Conservation (phyloP, 1,140 invertebrate genomes). For the Tetramorium alpestre region DNA sequence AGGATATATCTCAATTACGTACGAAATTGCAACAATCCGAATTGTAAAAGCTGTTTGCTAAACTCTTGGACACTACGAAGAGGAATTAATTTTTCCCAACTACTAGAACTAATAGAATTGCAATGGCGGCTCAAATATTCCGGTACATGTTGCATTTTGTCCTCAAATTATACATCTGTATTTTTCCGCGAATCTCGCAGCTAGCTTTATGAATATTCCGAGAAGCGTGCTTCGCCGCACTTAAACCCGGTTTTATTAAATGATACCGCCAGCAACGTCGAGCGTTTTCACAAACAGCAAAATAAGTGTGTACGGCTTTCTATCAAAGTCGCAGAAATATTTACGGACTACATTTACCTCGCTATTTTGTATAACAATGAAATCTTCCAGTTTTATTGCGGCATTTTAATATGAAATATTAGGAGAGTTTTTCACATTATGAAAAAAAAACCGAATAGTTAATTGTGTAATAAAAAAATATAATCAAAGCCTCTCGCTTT, state of each 20-base stretch:
- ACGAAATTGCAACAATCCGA: neutral
- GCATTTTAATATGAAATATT: neutral
- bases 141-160: constrained; percentile 18
- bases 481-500: neutral
- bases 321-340: constrained; percentile 27
- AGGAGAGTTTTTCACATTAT: neutral
- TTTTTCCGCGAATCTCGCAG: constrained; percentile 44
- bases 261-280: constrained; percentile 21
- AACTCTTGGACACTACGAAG: too few species aligned
- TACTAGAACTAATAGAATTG: constrained; percentile 29
- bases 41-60: neutral
- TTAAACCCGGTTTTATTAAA: constrained; percentile 53
- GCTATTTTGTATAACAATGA: neutral
- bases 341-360: constrained; percentile 3
- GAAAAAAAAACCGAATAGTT: neutral
- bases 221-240: constrained; percentile 18
- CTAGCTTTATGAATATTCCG: constrained; percentile 54
- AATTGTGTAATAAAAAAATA: neutral
- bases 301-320: constrained; percentile 7
- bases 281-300: constrained; percentile 36
- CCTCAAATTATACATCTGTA: constrained; percentile 27
- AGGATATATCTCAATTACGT: neutral
- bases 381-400: neutral
- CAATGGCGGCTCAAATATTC: constrained; percentile 29
- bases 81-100: neutral